Percentiles rank a stretch among this genome's conserved stretches.
These are phyloP conservation scores for Tachyglossus aculeatus DNA, from an alignment of 2,797 vertebrate species.

Conservation along the genomic window DNA sequence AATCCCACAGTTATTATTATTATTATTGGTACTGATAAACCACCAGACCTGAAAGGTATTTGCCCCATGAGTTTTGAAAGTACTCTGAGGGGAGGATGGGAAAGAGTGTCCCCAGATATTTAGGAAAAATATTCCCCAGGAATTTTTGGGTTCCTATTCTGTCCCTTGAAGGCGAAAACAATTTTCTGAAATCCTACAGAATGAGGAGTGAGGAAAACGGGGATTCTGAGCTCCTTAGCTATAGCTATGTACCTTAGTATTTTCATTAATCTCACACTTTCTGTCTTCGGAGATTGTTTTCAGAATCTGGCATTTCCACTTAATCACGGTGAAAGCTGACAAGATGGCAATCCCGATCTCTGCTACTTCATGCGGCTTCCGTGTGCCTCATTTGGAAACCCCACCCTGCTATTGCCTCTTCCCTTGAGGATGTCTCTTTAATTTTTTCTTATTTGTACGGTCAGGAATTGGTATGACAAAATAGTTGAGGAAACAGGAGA, in stretches of 20 bases:
- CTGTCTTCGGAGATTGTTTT: slow-evolving; percentile 23
- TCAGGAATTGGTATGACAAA: neutral
- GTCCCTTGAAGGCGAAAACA: neutral
- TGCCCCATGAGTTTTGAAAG: too few relatives aligned
- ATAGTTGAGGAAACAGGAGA: neutral
- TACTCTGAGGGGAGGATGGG: too few relatives aligned
- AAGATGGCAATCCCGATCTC: too few relatives aligned
- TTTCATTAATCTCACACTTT: neutral
- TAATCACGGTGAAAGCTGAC: neutral
- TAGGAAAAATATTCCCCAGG: neutral
- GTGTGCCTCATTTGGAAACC: neutral
- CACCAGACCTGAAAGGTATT: too few relatives aligned
- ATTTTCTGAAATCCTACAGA: neutral
- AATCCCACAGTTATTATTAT: too few relatives aligned
- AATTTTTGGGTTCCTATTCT: neutral
- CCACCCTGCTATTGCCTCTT: neutral
- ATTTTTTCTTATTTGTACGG: neutral
- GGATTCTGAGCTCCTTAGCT: neutral
- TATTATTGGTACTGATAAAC: too few relatives aligned
- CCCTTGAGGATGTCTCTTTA: neutral
- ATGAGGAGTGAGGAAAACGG: too few relatives aligned
- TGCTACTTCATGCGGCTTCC: neutral
- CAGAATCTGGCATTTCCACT: slow-evolving; percentile 4
- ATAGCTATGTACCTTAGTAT: neutral
- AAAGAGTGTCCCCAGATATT: too few relatives aligned